A percentile compares a stretch with the other conserved stretches of the same genome.
Evolutionary conservation across 92 coral and sea anemone species (phyloP).

Genomic region (Desmophyllum pertusum): DNA sequence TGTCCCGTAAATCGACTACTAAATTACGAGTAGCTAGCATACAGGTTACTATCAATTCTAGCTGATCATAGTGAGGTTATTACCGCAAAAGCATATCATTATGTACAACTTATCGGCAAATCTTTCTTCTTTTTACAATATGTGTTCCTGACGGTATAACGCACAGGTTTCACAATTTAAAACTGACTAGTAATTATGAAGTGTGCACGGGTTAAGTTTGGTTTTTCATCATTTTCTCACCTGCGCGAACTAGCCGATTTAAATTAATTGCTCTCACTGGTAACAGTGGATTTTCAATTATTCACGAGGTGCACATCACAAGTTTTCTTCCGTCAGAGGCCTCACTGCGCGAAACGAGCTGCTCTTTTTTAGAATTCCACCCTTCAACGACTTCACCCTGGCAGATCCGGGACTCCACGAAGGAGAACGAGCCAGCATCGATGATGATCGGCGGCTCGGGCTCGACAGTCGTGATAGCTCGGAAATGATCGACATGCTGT

Average conservation of each 20-base stretch:
- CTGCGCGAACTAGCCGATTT: neutral
- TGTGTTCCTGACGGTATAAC: neutral
- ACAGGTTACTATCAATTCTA: no score
- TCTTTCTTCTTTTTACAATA: neutral
- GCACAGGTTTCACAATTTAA: neutral
- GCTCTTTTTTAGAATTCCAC: conserved; percentile 28
- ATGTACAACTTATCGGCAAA: no score
- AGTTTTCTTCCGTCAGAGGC: conserved; percentile 43
- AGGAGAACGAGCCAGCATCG: conserved; percentile 66
- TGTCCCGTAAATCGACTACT: no score
- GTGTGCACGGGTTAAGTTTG: neutral
- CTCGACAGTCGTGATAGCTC: conserved; percentile 44
- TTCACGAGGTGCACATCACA: neutral
- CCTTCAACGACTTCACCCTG: conserved; percentile 45
- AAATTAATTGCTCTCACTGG: neutral
- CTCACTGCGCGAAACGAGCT: conserved; percentile 33
- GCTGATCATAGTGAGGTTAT: no score
- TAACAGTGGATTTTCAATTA: neutral
- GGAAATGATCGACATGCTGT: conserved; percentile 39
- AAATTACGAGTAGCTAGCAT: no score
- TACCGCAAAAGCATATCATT: no score
- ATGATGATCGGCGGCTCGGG: conserved; percentile 57
- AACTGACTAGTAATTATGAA: neutral
- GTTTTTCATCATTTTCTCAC: neutral
- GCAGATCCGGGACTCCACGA: conserved; percentile 58